A percentile compares a stretch with the other conserved stretches of the same genome.
phyloP scores from a whole-genome alignment of 2,113 vertebrate genomes.

The Neogobius melanostomus region DNA sequence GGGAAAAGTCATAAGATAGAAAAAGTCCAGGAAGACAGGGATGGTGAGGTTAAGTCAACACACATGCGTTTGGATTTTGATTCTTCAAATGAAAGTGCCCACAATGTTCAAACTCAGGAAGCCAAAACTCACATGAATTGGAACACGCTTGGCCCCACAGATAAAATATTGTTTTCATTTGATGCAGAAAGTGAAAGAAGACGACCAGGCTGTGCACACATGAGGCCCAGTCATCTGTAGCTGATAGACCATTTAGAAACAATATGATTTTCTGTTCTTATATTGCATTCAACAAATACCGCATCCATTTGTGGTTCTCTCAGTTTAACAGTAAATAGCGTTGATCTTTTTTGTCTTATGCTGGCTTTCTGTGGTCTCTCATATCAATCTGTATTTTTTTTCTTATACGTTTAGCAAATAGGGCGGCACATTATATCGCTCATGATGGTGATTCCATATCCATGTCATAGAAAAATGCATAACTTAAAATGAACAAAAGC shows the following conservation, averaged over 20 bases:
- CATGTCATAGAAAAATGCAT: too few relatives aligned
- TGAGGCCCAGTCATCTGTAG: neutral
- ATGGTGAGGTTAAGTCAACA: neutral
- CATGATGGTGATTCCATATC: too few relatives aligned
- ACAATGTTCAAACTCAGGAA: neutral
- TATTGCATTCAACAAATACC: too few relatives aligned
- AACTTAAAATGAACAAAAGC: too few relatives aligned
- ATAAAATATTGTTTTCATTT: neutral
- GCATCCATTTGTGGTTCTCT: too few relatives aligned
- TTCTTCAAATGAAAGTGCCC: neutral
- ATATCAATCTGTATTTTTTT: too few relatives aligned
- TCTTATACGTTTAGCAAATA: too few relatives aligned
- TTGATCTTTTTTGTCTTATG: too few relatives aligned
- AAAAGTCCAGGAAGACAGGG: neutral
- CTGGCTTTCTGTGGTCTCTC: too few relatives aligned
- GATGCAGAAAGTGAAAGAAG: conserved; percentile 1
- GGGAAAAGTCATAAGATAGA: neutral
- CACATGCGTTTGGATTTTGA: neutral
- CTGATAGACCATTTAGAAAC: neutral
- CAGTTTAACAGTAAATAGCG: too few relatives aligned
- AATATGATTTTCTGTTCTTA: neutral
- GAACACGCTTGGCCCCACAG: neutral
- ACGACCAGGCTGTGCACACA: neutral
- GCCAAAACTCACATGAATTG: conserved; percentile 4
- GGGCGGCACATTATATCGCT: too few relatives aligned